A percentile compares a stretch with the other conserved stretches of the same genome.
phyloP scores from a whole-genome alignment of 2,888 invertebrate genomes.

The Hypolimnas misippus region DNA sequence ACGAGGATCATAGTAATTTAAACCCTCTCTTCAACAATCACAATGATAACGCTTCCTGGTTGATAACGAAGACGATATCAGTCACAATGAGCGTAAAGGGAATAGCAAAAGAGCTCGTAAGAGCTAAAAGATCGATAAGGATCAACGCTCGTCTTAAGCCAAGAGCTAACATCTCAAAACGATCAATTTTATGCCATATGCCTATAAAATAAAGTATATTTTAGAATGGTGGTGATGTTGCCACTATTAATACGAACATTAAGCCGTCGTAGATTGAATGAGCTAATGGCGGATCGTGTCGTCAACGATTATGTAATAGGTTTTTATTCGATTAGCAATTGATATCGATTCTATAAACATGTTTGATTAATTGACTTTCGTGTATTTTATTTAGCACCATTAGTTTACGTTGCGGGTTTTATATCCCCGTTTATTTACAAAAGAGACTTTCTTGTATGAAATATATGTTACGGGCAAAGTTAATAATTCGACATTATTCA shows the following conservation, averaged over 20 bases:
- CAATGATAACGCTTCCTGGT: conserved; percentile 5
- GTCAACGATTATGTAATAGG: conserved; percentile 31
- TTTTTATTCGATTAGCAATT: conserved; percentile 11
- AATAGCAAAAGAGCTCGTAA: too few species aligned
- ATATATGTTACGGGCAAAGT: too few species aligned
- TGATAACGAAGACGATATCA: conserved; percentile 17
- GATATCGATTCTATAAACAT: not conserved
- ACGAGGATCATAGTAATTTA: not conserved
- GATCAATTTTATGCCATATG: conserved; percentile 17
- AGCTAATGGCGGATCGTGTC: conserved; percentile 22
- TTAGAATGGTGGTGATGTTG: not conserved
- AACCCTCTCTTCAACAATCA: not conserved
- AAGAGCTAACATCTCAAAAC: conserved; percentile 11
- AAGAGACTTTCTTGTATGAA: too few species aligned
- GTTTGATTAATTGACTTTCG: not conserved
- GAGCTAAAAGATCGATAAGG: conserved; percentile 37
- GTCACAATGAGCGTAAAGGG: conserved; percentile 31
- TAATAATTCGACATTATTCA: too few species aligned
- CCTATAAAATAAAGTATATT: not conserved
- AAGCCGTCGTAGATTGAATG: conserved; percentile 37
- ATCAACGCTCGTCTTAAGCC: conserved; percentile 36
- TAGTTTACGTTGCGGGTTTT: not conserved
- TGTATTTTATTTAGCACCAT: not conserved
- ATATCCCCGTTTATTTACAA: too few species aligned
- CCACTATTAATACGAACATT: conserved; percentile 33